Evolutionary conservation across 2,113 vertebrate genomes (phyloP).

Genomic region (Sapayoa aenigma): DNA sequence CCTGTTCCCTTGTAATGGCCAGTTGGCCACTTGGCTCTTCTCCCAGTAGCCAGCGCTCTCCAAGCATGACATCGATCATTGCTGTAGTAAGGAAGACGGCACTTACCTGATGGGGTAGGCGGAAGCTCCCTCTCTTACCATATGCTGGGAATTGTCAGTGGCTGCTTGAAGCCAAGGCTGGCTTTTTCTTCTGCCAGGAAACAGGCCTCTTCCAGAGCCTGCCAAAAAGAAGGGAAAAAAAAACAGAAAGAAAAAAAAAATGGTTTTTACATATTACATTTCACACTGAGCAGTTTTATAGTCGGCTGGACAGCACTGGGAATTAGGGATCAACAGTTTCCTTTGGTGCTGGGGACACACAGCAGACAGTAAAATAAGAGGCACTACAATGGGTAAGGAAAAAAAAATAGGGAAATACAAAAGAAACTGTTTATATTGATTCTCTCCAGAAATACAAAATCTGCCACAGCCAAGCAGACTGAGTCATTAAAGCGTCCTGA

Average conservation of each 20-base stretch:
- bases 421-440: conserved; percentile 38
- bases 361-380: conserved; percentile 30
- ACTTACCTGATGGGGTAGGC: conserved; percentile 90
- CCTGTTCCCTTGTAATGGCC: conserved; percentile 73
- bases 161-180: conserved; percentile 86
- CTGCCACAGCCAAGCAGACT: conserved; percentile 31
- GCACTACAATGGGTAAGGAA: background rate
- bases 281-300: conserved; percentile 49
- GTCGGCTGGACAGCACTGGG: conserved; percentile 20
- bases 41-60: conserved; percentile 78
- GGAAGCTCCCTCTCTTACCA: conserved; percentile 90
- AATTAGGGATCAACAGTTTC: conserved; percentile 35
- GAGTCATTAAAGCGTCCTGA: conserved; percentile 57
- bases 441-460: conserved; percentile 13
- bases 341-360: conserved; percentile 11
- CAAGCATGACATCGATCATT: conserved; percentile 85
- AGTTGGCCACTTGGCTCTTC: conserved; percentile 77
- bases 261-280: conserved; percentile 65
- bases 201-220: conserved; percentile 72
- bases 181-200: conserved; percentile 77
- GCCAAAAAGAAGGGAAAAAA: conserved; percentile 49
- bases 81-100: conserved; percentile 82
- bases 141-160: conserved; percentile 93
- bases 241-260: background rate
- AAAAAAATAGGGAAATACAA: background rate